These are phyloP conservation scores for Panthera leo DNA, from an alignment of 2,113 vertebrate species.

Conservation along the genomic window DNA sequence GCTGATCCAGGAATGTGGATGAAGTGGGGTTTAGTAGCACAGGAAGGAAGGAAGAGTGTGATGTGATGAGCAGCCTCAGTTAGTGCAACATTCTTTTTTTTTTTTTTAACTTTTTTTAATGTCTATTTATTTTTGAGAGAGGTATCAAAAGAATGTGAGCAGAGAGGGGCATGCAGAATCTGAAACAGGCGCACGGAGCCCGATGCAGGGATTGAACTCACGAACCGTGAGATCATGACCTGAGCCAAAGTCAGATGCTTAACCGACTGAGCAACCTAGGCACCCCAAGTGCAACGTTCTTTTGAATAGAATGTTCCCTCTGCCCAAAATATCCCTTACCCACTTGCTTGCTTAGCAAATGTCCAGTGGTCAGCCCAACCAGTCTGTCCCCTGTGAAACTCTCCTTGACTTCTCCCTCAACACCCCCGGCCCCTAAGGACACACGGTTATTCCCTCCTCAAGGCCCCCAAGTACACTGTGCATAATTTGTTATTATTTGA, in stretches of 20 bases:
- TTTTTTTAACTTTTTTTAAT: no score
- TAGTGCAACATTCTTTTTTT: neutral
- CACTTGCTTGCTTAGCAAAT: conserved; percentile 60
- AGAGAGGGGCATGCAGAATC: no score
- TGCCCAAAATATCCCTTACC: conserved; percentile 61
- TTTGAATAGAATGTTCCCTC: conserved; percentile 49
- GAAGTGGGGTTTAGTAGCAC: neutral
- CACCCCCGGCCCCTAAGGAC: neutral
- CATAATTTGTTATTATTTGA: neutral
- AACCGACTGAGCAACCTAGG: no score
- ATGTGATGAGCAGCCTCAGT: neutral
- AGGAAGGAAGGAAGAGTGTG: neutral
- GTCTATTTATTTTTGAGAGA: no score
- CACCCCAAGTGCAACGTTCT: no score
- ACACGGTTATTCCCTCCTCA: neutral
- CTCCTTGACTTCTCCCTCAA: conserved; percentile 44
- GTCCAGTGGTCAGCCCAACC: neutral
- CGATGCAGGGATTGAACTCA: no score
- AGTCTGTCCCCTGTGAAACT: neutral
- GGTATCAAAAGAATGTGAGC: no score
- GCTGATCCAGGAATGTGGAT: neutral
- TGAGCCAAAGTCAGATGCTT: no score
- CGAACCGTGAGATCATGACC: no score
- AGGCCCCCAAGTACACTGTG: neutral
- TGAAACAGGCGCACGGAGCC: no score